Evolutionary conservation across 2,113 vertebrate species (phyloP).

Genomic region (Caloenas nicobarica): DNA sequence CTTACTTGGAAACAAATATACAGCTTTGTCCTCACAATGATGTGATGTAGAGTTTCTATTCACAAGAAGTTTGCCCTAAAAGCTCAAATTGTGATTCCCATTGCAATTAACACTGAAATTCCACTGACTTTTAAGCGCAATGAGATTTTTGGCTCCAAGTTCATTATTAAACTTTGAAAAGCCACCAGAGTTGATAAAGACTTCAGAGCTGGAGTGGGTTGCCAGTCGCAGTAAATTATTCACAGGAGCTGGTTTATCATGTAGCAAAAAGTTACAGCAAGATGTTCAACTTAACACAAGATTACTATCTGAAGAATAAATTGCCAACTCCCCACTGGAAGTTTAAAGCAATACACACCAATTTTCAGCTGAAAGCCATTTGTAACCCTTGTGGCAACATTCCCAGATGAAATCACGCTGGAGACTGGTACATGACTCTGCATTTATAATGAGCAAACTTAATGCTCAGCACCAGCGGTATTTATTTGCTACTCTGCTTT

Average conservation of each 20-base stretch:
- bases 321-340: constrained; percentile 42
- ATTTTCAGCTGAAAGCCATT: constrained; percentile 57
- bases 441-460: constrained; percentile 46
- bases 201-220: not conserved
- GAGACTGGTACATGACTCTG: constrained; percentile 9
- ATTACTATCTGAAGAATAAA: constrained; percentile 62
- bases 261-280: constrained; percentile 51
- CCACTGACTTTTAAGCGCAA: not conserved
- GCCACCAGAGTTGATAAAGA: constrained; percentile 6
- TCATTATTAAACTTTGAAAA: constrained; percentile 41
- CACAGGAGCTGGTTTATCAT: constrained; percentile 32
- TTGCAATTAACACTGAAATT: constrained; percentile 1
- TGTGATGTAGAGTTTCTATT: not conserved
- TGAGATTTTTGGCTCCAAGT: not conserved
- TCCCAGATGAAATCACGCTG: constrained; percentile 35
- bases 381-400: constrained; percentile 46
- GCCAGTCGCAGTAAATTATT: constrained; percentile 51
- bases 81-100: not conserved
- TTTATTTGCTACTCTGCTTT: constrained; percentile 20
- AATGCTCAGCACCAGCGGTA: constrained; percentile 10
- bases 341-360: constrained; percentile 44
- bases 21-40: not conserved
- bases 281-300: constrained; percentile 51
- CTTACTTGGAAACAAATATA: not conserved
- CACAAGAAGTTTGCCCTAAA: not conserved